These are phyloP conservation scores for Artemia sinica DNA, from an alignment of 2,888 invertebrate genomes.

Conservation along the genomic window DNA sequence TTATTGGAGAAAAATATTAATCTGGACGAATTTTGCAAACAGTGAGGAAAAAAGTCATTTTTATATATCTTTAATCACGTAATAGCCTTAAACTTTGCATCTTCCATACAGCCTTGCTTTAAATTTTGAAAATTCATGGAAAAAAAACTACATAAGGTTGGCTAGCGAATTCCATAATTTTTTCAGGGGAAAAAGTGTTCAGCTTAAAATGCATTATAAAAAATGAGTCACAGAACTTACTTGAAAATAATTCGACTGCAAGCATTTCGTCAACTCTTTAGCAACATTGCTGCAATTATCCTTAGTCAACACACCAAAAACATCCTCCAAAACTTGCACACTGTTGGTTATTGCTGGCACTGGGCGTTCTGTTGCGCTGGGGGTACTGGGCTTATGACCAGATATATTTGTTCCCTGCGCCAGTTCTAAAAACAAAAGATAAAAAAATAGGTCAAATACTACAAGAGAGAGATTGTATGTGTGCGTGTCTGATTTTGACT, in stretches of 20 bases:
- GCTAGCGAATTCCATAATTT: too few relatives aligned
- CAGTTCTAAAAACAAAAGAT: not conserved
- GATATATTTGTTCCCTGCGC: not conserved
- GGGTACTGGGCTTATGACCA: not conserved
- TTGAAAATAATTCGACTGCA: not conserved
- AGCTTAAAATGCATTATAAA: too few relatives aligned
- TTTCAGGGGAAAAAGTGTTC: too few relatives aligned
- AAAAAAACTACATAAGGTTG: too few relatives aligned
- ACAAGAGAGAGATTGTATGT: not conserved
- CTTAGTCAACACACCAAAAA: not conserved
- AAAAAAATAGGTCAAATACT: not conserved
- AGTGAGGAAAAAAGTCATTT: too few relatives aligned
- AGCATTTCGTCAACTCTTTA: not conserved
- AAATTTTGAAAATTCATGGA: too few relatives aligned
- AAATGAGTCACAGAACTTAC: not conserved
- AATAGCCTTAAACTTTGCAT: too few relatives aligned
- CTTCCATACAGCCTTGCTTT: too few relatives aligned
- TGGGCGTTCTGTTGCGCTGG: not conserved
- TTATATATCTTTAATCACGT: too few relatives aligned
- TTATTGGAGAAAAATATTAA: too few relatives aligned
- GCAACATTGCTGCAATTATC: not conserved
- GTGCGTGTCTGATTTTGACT: not conserved
- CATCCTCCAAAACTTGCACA: not conserved
- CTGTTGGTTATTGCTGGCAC: constrained; percentile 1
- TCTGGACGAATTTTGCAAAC: too few relatives aligned